A percentile compares a stretch with the other conserved stretches of the same genome.
Evolutionary conservation across 1,140 invertebrate genomes (phyloP).

Genomic region (Ditylenchus dipsaci): DNA sequence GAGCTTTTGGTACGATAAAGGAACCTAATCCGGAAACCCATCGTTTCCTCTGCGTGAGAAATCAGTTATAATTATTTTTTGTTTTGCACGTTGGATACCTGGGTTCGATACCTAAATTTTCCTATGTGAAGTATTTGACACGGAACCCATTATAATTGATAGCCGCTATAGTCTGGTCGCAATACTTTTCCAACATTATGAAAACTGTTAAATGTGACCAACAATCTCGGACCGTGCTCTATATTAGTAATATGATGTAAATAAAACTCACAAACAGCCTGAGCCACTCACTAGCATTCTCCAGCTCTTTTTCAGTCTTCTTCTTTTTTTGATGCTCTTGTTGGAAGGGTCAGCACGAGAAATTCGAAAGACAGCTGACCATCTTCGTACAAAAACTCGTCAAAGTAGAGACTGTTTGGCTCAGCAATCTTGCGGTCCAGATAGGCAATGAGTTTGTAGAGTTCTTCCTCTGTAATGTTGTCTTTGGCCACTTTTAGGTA

Average conservation of each 20-base stretch:
- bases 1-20: too few relatives aligned
- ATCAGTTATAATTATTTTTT: too few relatives aligned
- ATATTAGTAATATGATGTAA: constrained; percentile 1
- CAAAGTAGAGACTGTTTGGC: constrained; percentile 54
- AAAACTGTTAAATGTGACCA: too few relatives aligned
- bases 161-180: too few relatives aligned
- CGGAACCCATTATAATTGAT: too few relatives aligned
- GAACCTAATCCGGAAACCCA: too few relatives aligned
- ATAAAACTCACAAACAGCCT: constrained; percentile 51
- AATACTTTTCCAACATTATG: too few relatives aligned
- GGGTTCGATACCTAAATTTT: too few relatives aligned
- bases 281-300: constrained; percentile 50
- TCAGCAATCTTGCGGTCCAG: constrained; percentile 39
- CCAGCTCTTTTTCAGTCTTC: constrained; percentile 40
- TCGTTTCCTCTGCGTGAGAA: too few relatives aligned
- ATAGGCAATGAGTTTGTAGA: constrained; percentile 51
- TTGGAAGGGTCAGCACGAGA: constrained; percentile 19
- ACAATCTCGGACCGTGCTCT: too few relatives aligned
- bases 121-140: not conserved
- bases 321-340: constrained; percentile 18
- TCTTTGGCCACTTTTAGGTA: constrained; percentile 47
- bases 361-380: constrained; percentile 55
- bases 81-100: too few relatives aligned
- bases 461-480: constrained; percentile 42
- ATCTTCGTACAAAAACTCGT: constrained; percentile 56